phyloP scores from a whole-genome alignment of 2,797 vertebrate genomes.

The Luscinia luscinia region DNA sequence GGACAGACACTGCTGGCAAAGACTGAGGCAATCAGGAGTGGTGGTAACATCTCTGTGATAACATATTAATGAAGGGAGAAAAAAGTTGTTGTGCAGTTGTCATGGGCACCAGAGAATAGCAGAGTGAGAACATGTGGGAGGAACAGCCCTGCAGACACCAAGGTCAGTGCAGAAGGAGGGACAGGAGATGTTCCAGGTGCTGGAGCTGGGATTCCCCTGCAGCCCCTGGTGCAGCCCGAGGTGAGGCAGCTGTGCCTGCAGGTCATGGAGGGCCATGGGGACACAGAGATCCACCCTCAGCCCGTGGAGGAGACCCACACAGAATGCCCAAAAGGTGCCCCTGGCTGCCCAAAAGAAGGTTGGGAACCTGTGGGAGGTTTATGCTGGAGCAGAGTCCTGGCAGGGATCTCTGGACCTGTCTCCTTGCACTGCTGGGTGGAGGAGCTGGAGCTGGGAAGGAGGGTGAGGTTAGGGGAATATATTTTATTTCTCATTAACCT shows the following conservation, averaged over 20 bases:
- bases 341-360: not conserved
- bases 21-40: not conserved
- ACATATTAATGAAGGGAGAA: not conserved
- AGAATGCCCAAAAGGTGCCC: not conserved
- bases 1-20: rapidly evolving
- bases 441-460: not conserved
- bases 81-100: not conserved
- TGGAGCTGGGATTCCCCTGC: not conserved
- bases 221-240: rapidly evolving
- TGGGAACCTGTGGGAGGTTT: not conserved
- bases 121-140: not conserved
- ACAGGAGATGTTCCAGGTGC: rapidly evolving
- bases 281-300: not conserved
- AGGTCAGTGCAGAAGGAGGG: not conserved
- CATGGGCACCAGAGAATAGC: no score
- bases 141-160: not conserved
- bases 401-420: not conserved
- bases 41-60: not conserved
- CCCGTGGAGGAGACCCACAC: rapidly evolving
- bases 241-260: not conserved
- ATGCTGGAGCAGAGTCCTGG: not conserved
- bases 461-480: not conserved
- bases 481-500: not conserved
- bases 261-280: rapidly evolving
- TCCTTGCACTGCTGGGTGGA: not conserved